Conservation (phyloP, 2,888 invertebrate species). For the Lacanobia wlatinum region DNA sequence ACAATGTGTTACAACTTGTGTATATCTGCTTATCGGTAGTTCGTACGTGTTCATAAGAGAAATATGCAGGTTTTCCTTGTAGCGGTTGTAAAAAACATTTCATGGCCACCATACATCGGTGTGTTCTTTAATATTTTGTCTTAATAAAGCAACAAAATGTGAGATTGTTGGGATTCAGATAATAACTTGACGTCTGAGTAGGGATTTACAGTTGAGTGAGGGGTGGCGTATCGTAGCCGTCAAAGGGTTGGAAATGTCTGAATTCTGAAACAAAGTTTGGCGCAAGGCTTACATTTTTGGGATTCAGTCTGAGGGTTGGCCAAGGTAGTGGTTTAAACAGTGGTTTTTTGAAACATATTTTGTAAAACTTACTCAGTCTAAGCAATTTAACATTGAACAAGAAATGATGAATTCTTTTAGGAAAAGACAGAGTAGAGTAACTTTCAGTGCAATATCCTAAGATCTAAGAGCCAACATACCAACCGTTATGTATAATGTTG, state of each 20-base stretch:
- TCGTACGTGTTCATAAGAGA: constrained; percentile 43
- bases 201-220: constrained; percentile 19
- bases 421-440: not conserved
- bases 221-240: not conserved
- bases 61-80: constrained; percentile 30
- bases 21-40: constrained; percentile 32
- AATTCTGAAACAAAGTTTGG: constrained; percentile 13
- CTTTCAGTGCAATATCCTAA: not conserved
- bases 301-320: not conserved
- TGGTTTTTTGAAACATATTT: not conserved
- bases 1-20: constrained; percentile 24
- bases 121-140: constrained; percentile 17
- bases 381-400: not conserved
- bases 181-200: constrained; percentile 13
- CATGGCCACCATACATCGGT: constrained; percentile 5
- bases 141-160: not conserved
- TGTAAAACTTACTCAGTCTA: not conserved
- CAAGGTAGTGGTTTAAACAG: not conserved
- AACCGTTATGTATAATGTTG: not conserved
- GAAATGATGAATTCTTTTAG: not conserved
- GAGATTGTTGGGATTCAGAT: constrained; percentile 5
- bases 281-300: constrained; percentile 11
- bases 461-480: not conserved
- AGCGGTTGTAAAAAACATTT: constrained; percentile 5
- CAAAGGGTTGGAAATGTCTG: constrained; percentile 16